Evolutionary conservation across 2,113 vertebrate genomes (phyloP), one percentile per base, ranked within the genome.

Genomic region (Ammodytes dubius): DNA sequence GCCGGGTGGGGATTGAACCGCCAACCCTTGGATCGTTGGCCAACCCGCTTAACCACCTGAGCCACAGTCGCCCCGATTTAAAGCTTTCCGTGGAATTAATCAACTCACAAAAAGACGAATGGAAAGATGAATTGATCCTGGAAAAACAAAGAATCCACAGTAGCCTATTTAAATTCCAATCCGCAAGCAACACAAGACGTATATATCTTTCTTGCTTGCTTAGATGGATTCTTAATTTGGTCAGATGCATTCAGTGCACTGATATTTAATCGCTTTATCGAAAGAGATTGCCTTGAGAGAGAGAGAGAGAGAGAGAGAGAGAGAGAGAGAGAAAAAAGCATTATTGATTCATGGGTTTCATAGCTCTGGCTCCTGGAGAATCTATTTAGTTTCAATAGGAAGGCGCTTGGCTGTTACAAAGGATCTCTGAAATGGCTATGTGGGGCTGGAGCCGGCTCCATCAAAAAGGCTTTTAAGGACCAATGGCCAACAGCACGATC

Each of bases 361-460:
- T 63, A 75, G 63, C 73, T 52, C 6, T 63, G 11, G 73, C 66
- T 79, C 61, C 83, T 45, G 43, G 50, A 56, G 74, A 81, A 88
- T 91, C 83, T 74, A 70, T 92, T 87, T 43, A 75, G n/a, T 87
- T 85, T 87, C 64, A 87, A 83, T 78, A 42, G 50, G 45, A 27
- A 84, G 77, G 74, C 59, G 53, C 79, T 89, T 79, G 79, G 49
- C 76, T 70, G 14, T 82, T 64, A 88, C 72, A 84, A 78, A 88
- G 17, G 47, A 68, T 50, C 54, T 74, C 45, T 81, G 66, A 86
- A 81, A 83, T 68, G 65, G 39, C 59, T 73, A 63, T 64, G 45
- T 71, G 56, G 61, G 46, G 72, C 27, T 11, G n/a, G 43, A 56
- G 74, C 46, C 67, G 64, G 61, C 45, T 63, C 37, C 35, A 87